Conservation (phyloP, 2,888 invertebrate genomes). For the Sphaerophoria rueppellii region DNA sequence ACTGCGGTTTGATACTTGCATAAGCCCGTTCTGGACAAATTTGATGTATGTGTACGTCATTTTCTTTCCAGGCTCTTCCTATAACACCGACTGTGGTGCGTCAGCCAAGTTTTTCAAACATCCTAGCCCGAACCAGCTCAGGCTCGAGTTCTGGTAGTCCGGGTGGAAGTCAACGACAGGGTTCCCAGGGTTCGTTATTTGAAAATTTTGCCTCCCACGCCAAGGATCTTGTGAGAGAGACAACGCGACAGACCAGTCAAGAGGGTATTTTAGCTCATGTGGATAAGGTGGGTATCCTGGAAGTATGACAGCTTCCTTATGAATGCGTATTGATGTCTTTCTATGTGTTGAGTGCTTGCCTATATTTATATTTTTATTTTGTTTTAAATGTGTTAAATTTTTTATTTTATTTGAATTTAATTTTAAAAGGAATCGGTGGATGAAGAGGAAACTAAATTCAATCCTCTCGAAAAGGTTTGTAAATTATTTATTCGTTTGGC, state of each 20-base stretch:
- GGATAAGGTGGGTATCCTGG: conserved; percentile 88
- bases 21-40: not conserved
- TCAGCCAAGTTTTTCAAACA: conserved; percentile 83
- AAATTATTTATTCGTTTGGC: conserved; percentile 63
- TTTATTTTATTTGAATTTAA: conserved; percentile 41
- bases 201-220: conserved; percentile 95
- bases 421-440: conserved; percentile 82
- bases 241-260: conserved; percentile 93
- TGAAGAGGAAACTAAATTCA: conserved; percentile 89
- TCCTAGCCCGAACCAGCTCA: conserved; percentile 86
- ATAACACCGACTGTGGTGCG: conserved; percentile 84
- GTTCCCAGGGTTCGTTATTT: conserved; percentile 92
- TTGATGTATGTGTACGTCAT: not conserved
- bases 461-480: conserved; percentile 91
- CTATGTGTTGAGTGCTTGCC: conserved; percentile 64
- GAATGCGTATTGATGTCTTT: conserved; percentile 50
- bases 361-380: conserved; percentile 61
- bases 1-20: conserved; percentile 77
- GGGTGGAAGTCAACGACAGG: conserved; percentile 85
- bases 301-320: not conserved
- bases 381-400: conserved; percentile 74
- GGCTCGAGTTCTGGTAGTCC: conserved; percentile 85
- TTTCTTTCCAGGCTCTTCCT: conserved; percentile 82
- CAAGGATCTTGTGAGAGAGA: conserved; percentile 93
- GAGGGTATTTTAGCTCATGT: conserved; percentile 94